Conservation (phyloP, 2,888 invertebrate genomes). For the Pseudanteris insignis region DNA sequence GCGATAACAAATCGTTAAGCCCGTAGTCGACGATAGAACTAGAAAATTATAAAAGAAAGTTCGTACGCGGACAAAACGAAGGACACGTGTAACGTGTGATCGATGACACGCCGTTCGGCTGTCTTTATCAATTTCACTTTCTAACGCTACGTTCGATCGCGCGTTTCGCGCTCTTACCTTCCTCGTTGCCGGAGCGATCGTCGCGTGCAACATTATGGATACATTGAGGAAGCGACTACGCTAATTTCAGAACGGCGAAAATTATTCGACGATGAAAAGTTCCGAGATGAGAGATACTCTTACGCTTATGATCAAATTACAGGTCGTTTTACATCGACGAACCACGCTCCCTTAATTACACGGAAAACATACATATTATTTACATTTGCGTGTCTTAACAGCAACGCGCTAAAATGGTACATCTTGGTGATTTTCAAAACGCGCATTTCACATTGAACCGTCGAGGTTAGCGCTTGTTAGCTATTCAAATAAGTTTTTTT, state of each 20-base stretch:
- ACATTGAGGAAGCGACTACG: slow-evolving; percentile 10
- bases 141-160: slow-evolving; percentile 19
- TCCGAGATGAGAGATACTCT: slow-evolving; percentile 11
- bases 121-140: slow-evolving; percentile 38
- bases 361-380: slow-evolving; percentile 20
- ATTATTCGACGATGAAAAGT: slow-evolving; percentile 5
- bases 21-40: background rate
- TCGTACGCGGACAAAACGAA: slow-evolving; percentile 12
- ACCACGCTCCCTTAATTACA: slow-evolving; percentile 5
- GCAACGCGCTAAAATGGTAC: no score
- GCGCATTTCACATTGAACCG: no score
- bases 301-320: background rate
- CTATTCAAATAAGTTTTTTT: no score
- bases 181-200: slow-evolving; percentile 15
- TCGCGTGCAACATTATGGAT: slow-evolving; percentile 10
- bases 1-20: slow-evolving; percentile 4
- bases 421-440: no score
- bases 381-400: slow-evolving; percentile 6
- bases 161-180: slow-evolving; percentile 3
- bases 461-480: no score
- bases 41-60: slow-evolving; percentile 39
- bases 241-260: slow-evolving; percentile 8
- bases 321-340: slow-evolving; percentile 4
- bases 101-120: slow-evolving; percentile 21
- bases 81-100: slow-evolving; percentile 14